These are phyloP conservation scores for Marcusenius ussheri DNA, from an alignment of 2,113 vertebrate genomes.

Conservation along the genomic window DNA sequence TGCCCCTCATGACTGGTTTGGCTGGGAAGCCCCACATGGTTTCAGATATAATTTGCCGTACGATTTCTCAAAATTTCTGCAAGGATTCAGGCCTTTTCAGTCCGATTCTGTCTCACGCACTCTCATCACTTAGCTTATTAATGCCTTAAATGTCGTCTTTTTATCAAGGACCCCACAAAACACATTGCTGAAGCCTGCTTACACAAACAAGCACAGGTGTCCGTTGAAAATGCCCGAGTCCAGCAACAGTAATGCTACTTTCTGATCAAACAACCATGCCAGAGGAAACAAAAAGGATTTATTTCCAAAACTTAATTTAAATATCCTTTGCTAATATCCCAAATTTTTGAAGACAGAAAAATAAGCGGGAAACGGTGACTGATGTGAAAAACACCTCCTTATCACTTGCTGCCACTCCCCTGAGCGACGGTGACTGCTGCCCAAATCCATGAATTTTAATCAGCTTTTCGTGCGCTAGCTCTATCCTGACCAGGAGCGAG, in stretches of 20 bases:
- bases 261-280: not conserved
- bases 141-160: not conserved
- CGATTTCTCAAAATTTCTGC: not conserved
- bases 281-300: constrained; percentile 1
- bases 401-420: constrained; percentile 37
- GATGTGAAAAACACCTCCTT: constrained; percentile 46
- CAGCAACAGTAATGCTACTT: not conserved
- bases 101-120: not conserved
- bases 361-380: constrained; percentile 39
- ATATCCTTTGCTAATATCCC: constrained; percentile 34
- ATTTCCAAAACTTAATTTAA: not conserved
- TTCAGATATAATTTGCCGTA: not conserved
- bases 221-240: not conserved
- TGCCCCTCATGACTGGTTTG: not conserved
- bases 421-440: constrained; percentile 27
- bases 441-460: constrained; percentile 52
- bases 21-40: not conserved
- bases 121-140: not conserved
- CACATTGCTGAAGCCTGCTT: not conserved
- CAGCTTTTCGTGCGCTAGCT: constrained; percentile 39
- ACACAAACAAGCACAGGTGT: not conserved
- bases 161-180: not conserved
- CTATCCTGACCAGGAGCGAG: constrained; percentile 29
- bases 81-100: not conserved
- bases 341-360: constrained; percentile 44